phyloP scores from a whole-genome alignment of 2,113 vertebrate species.

The Rostratula benghalensis region DNA sequence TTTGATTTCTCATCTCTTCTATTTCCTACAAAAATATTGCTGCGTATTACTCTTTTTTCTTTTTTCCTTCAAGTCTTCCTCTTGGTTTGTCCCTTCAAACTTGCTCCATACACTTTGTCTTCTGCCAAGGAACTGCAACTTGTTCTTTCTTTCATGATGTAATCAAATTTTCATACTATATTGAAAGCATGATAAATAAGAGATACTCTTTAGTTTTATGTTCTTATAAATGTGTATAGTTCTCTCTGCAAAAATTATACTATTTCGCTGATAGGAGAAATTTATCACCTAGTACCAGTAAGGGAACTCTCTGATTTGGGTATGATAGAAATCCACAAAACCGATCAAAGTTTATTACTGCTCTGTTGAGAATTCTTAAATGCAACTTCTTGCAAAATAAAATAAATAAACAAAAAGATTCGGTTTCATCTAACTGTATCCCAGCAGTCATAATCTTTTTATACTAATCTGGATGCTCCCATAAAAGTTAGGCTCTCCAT shows the following conservation, averaged over 20 bases:
- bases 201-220: not conserved
- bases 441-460: not conserved
- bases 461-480: not conserved
- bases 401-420: not conserved
- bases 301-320: not conserved
- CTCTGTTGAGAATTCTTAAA: not conserved
- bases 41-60: not conserved
- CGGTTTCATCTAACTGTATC: not conserved
- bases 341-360: not conserved
- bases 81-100: not conserved
- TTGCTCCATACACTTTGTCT: not conserved
- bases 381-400: not conserved
- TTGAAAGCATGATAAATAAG: not conserved
- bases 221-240: not conserved
- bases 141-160: not conserved
- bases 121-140: not conserved
- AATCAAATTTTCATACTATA: not conserved
- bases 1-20: not conserved
- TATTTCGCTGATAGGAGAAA: not conserved
- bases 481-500: not conserved
- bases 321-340: not conserved
- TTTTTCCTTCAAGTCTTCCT: not conserved
- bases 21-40: not conserved
- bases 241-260: not conserved
- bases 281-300: not conserved